Base-by-base conservation (phyloP, 2,797 vertebrate genomes). In the Echiichthys vipera region DNA sequence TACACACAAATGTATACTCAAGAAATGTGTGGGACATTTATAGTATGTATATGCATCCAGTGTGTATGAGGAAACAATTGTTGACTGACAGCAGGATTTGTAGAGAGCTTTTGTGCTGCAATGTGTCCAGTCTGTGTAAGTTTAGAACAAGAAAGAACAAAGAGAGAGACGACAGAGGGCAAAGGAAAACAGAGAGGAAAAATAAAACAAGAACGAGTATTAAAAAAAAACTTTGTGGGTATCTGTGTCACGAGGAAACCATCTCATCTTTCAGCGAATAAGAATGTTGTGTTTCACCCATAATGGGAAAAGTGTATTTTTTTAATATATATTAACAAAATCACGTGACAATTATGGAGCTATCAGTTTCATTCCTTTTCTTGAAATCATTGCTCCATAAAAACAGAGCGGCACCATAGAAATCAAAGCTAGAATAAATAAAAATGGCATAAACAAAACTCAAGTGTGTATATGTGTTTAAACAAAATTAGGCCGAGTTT, bases 1-100 rank as follows among this genome's bases (percentile, higher is more conserved):
- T 65, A 37, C 66, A 75, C 51, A 32, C 40, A 62, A 78, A 75
- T 10, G 34, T 67, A 40, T 47, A 12, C 54, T 66, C 37, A 67
- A 80, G 30, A 64, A 74, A 64, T 22, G 64, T 46, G 46, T 69
- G 65, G 64, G 56, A 77, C 77, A 71, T 71, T 77, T 67, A 74
- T n/a, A n/a, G n/a, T n/a, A n/a, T 43, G 39, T 70, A 43, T 43
- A 46, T 39, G 47, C 22, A 61, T 36, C 18, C 29, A 25, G 56
- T 13, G 50, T 54, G 67, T 43, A 55, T 46, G 40, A 42, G 55
- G 29, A 77, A 80, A 92, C 77, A 91, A 85, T 70, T 63, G 68
- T n/a, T 83, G 83, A 89, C 58, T 89, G 84, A 85, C 85, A 84
- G 77, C 30, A 65, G 68, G 73, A 73, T 89, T 86, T 90, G 78